phyloP scores from a whole-genome alignment of 2,797 vertebrate species.

The Amphiprion clarkii region DNA sequence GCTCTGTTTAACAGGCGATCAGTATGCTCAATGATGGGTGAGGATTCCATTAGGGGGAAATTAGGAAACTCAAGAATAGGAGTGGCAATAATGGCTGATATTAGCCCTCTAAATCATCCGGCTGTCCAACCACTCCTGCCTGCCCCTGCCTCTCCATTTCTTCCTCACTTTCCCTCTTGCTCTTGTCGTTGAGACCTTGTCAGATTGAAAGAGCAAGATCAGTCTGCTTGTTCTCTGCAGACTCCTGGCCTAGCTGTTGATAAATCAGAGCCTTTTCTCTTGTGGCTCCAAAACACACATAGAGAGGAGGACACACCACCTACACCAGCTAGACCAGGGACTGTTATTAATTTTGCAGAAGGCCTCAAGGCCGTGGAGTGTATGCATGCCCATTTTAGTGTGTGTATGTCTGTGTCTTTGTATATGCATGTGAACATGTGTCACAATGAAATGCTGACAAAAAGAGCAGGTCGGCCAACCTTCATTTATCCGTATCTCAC shows the following conservation, averaged over 20 bases:
- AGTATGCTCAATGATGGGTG: slow-evolving; percentile 77
- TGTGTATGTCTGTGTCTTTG: background rate
- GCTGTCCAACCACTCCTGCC: slow-evolving; percentile 58
- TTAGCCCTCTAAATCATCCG: slow-evolving; percentile 80
- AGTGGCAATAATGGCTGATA: slow-evolving; percentile 80
- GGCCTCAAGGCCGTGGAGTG: slow-evolving; percentile 14
- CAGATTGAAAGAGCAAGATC: slow-evolving; percentile 59
- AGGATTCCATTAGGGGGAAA: slow-evolving; percentile 79
- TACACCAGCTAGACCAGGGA: slow-evolving; percentile 37
- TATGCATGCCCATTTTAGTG: background rate
- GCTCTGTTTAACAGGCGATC: slow-evolving; percentile 75
- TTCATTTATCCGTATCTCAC: background rate
- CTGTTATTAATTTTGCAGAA: slow-evolving; percentile 59
- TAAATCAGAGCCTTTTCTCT: slow-evolving; percentile 65
- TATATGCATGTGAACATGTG: slow-evolving; percentile 10
- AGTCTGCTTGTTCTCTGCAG: slow-evolving; percentile 57
- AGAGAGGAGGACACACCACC: slow-evolving; percentile 39
- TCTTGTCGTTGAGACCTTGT: slow-evolving; percentile 56
- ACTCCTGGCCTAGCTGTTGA: slow-evolving; percentile 54
- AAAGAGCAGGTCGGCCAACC: background rate
- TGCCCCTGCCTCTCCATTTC: slow-evolving; percentile 33
- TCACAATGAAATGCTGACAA: slow-evolving; percentile 13
- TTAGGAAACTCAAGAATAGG: slow-evolving; percentile 79
- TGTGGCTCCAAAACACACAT: slow-evolving; percentile 53
- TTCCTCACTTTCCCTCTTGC: slow-evolving; percentile 32